A percentile compares a stretch with the other conserved stretches of the same genome.
Evolutionary conservation across 2,113 vertebrate species (phyloP).

Genomic region (Trochalopteron elliotii): DNA sequence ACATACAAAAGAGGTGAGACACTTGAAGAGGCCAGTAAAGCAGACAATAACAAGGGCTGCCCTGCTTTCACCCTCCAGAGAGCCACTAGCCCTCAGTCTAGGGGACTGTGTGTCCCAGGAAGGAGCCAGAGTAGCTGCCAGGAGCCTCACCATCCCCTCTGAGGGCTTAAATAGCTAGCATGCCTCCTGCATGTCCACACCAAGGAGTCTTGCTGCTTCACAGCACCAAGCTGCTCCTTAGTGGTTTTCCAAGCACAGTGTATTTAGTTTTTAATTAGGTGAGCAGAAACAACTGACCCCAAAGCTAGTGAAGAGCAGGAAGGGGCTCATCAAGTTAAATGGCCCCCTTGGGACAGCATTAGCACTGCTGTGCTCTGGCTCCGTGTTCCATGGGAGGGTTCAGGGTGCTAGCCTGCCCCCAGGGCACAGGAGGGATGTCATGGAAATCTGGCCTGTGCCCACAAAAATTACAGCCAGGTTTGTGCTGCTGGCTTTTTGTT

Average conservation of each 20-base stretch:
- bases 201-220: not conserved
- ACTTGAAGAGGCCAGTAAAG: slow-evolving; percentile 21
- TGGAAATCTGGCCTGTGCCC: not conserved
- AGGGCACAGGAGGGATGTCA: not conserved
- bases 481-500: not conserved
- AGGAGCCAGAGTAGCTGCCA: not conserved
- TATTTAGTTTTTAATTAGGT: not conserved
- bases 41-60: not conserved
- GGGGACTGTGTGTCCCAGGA: not conserved
- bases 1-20: not conserved
- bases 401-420: not conserved
- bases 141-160: not conserved
- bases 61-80: not conserved
- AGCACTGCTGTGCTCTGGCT: not conserved
- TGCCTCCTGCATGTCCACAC: accelerated
- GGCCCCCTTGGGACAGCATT: not conserved
- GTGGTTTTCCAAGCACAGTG: not conserved
- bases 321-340: not conserved
- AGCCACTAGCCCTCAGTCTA: not conserved
- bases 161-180: not conserved
- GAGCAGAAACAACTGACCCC: not conserved
- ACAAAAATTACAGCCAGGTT: not conserved
- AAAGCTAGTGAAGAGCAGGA: not conserved
- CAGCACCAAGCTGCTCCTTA: not conserved
- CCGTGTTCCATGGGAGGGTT: accelerated